A percentile compares a stretch with the other conserved stretches of the same genome.
These are phyloP conservation scores for Bryconaethiops microstoma DNA, from an alignment of 2,797 vertebrate genomes.

Conservation along the genomic window DNA sequence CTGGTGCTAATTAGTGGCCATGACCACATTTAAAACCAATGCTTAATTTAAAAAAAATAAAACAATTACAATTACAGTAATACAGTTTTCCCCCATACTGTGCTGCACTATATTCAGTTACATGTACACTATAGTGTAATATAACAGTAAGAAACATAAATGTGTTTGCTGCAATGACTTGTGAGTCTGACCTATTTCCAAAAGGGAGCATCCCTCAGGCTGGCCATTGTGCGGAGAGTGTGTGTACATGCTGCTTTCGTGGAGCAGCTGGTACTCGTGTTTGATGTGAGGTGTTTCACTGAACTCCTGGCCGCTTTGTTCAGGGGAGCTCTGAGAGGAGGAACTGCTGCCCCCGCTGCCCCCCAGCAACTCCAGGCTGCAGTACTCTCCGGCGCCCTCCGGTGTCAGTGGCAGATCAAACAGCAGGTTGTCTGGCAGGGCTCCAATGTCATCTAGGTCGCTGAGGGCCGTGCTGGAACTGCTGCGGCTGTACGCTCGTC, in stretches of 20 bases:
- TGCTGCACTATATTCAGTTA: too few species aligned
- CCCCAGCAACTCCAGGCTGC: slow-evolving; percentile 82
- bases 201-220: slow-evolving; percentile 77
- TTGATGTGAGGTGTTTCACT: slow-evolving; percentile 80
- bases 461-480: slow-evolving; percentile 82
- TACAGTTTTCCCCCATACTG: too few species aligned
- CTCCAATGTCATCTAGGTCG: slow-evolving; percentile 85
- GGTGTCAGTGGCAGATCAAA: slow-evolving; percentile 90
- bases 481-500: slow-evolving; percentile 81
- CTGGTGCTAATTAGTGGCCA: too few species aligned
- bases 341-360: slow-evolving; percentile 75
- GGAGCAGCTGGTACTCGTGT: slow-evolving; percentile 86
- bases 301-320: slow-evolving; percentile 83
- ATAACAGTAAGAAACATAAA: too few species aligned
- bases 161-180: not conserved
- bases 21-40: too few species aligned
- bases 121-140: too few species aligned
- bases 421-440: slow-evolving; percentile 83
- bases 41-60: too few species aligned
- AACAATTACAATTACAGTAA: too few species aligned
- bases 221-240: slow-evolving; percentile 69
- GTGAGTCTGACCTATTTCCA: slow-evolving; percentile 81
- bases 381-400: slow-evolving; percentile 80
- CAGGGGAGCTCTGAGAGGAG: slow-evolving; percentile 85
- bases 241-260: slow-evolving; percentile 81